Evolutionary conservation across 2,113 vertebrate genomes (phyloP).

Genomic region (Muntiacus muntjak): DNA sequence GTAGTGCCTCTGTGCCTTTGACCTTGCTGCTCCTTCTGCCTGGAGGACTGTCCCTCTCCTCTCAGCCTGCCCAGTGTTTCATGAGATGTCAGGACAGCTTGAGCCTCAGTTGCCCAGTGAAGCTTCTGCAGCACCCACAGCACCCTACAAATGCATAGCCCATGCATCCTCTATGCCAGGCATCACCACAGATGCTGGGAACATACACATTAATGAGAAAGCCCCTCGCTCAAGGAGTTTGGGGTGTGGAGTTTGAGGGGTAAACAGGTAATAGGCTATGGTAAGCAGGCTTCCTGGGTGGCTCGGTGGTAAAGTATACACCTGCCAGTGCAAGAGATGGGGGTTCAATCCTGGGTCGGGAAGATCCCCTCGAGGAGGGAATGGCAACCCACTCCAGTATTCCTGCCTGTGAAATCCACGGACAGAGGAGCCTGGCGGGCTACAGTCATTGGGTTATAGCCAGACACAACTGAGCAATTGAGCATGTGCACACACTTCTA

Average conservation of each 20-base stretch:
- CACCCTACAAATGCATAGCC: neutral
- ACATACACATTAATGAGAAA: neutral
- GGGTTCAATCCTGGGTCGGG: neutral
- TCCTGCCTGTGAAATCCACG: neutral
- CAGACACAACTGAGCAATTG: neutral
- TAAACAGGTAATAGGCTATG: neutral
- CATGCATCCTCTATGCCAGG: neutral
- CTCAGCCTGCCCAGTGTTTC: neutral
- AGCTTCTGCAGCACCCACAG: neutral
- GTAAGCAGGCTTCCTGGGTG: neutral
- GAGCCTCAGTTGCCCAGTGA: neutral
- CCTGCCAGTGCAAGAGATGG: neutral
- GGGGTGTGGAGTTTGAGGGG: neutral
- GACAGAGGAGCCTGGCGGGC: neutral
- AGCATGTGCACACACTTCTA: neutral
- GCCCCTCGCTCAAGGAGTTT: neutral
- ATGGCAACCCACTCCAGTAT: neutral
- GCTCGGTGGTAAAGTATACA: neutral
- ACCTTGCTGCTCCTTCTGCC: neutral
- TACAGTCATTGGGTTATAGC: neutral
- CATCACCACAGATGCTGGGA: neutral
- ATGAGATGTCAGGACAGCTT: neutral
- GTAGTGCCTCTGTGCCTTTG: neutral
- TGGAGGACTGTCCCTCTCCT: neutral
- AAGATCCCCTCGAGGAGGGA: neutral